A percentile compares a stretch with the other conserved stretches of the same genome.
phyloP scores from a whole-genome alignment of 2,888 invertebrate species.

The Phengaris alcon region DNA sequence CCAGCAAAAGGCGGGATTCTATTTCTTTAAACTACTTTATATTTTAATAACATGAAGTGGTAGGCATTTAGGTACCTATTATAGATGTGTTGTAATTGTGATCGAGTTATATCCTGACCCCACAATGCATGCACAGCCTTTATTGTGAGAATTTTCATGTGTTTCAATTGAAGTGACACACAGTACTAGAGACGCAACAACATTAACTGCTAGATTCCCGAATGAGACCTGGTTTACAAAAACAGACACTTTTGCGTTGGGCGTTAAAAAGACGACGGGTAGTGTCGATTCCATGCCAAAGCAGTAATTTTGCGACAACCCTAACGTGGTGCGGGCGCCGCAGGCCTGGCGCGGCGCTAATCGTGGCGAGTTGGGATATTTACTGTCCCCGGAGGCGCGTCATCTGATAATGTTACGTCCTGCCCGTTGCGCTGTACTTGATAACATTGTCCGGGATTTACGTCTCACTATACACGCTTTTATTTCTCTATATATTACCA shows the following conservation, averaged over 20 bases:
- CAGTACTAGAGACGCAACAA: too few relatives aligned
- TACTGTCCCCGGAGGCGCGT: constrained; percentile 61
- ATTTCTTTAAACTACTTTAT: too few relatives aligned
- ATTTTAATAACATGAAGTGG: too few relatives aligned
- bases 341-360: constrained; percentile 50
- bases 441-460: constrained; percentile 25
- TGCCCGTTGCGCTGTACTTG: constrained; percentile 36
- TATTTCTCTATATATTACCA: neutral
- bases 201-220: neutral
- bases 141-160: too few relatives aligned
- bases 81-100: too few relatives aligned
- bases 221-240: neutral
- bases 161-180: too few relatives aligned
- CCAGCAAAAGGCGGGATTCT: too few relatives aligned
- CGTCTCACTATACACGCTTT: constrained; percentile 23
- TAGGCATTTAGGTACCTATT: too few relatives aligned
- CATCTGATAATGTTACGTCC: constrained; percentile 61
- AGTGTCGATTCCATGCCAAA: neutral
- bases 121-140: too few relatives aligned
- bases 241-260: neutral
- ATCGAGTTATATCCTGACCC: too few relatives aligned
- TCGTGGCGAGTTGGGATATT: constrained; percentile 59
- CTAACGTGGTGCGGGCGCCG: constrained; percentile 36
- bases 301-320: neutral
- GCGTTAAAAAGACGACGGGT: neutral